Percentiles rank a stretch among this genome's conserved stretches.
Evolutionary conservation across 2,797 vertebrate genomes (phyloP).

Genomic region (Enteromius treurensis): DNA sequence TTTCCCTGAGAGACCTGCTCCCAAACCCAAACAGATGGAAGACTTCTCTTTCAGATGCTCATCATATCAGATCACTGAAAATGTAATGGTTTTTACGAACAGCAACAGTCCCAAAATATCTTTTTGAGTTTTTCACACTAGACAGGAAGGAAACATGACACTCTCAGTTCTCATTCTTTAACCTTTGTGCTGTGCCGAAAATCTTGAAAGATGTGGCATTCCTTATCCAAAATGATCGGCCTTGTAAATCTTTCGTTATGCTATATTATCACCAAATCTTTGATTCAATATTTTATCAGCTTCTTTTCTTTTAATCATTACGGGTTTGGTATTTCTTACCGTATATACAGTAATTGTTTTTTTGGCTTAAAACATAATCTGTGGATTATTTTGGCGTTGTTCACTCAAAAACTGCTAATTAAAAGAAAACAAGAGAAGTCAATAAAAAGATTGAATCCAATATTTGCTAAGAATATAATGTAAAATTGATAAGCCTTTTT

Average conservation of each 20-base stretch:
- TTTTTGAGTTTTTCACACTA: neutral
- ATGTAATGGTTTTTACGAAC: slow-evolving; percentile 33
- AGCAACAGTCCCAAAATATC: slow-evolving; percentile 24
- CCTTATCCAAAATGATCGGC: neutral
- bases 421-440: neutral
- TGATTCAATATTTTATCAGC: neutral
- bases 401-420: neutral
- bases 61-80: slow-evolving; percentile 28
- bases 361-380: neutral
- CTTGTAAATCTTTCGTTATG: neutral
- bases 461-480: too few relatives aligned
- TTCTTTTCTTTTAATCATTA: neutral
- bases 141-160: neutral
- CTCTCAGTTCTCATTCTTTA: neutral
- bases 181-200: neutral
- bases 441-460: neutral
- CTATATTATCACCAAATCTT: neutral
- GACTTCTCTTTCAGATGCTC: slow-evolving; percentile 32
- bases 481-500: too few relatives aligned
- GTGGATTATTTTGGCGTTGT: neutral
- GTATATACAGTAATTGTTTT: neutral
- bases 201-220: neutral
- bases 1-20: slow-evolving; percentile 38
- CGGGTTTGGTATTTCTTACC: neutral
- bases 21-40: slow-evolving; percentile 47